phyloP scores from a whole-genome alignment of 2,888 invertebrate species.

The Tetanocera ferruginea region DNA sequence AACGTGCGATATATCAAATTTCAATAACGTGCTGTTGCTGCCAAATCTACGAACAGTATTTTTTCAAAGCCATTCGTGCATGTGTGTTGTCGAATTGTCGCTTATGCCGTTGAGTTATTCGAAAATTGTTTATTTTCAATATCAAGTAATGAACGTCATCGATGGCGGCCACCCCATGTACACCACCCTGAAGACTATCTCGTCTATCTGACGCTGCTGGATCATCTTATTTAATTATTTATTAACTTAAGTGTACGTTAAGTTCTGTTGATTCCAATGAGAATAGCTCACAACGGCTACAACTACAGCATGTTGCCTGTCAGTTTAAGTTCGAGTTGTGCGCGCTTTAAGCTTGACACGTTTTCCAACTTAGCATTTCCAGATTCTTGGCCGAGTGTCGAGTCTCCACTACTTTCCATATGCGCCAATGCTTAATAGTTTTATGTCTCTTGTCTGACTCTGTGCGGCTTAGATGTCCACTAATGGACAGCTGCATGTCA shows the following conservation, averaged over 20 bases:
- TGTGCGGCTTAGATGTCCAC: background rate
- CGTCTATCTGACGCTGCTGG: background rate
- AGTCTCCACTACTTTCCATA: background rate
- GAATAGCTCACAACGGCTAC: background rate
- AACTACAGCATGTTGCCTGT: conserved; percentile 26
- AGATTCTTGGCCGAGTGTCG: conserved; percentile 6
- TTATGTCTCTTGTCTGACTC: background rate
- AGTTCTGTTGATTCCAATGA: background rate
- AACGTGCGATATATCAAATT: background rate
- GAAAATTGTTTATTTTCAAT: too few relatives aligned
- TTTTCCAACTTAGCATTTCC: background rate
- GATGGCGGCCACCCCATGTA: background rate
- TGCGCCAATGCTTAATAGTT: background rate
- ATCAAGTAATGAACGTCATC: background rate
- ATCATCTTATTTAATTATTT: conserved; percentile 30
- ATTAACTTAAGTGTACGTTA: conserved; percentile 25
- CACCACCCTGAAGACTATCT: too few relatives aligned
- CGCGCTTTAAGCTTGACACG: conserved; percentile 2
- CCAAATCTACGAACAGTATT: background rate
- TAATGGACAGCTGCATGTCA: conserved; percentile 38
- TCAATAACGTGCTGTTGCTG: background rate
- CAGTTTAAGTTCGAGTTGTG: conserved; percentile 17
- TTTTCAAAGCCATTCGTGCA: background rate
- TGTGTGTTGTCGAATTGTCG: background rate
- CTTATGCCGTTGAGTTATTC: background rate